These are phyloP conservation scores for Protosalanx chinensis DNA, from an alignment of 2,797 vertebrate species.

Conservation along the genomic window DNA sequence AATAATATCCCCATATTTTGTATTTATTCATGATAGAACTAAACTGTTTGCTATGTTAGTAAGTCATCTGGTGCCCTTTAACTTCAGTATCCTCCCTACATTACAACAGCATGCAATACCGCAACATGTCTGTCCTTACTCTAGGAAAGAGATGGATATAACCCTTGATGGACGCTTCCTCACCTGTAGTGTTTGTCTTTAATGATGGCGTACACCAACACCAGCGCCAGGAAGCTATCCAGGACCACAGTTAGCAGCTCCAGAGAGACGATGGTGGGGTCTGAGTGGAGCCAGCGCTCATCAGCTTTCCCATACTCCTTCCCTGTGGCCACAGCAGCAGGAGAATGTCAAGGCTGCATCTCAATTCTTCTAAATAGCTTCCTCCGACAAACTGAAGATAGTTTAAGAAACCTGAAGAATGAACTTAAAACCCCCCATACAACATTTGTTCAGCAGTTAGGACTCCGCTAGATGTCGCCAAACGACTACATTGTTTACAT, in stretches of 20 bases:
- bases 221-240: conserved; percentile 58
- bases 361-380: neutral
- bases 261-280: conserved; percentile 70
- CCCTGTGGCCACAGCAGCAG: conserved; percentile 58
- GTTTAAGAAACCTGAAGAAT: neutral
- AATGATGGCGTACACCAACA: conserved; percentile 70
- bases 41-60: no score
- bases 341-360: neutral
- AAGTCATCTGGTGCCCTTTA: no score
- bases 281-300: conserved; percentile 70
- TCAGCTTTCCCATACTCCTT: conserved; percentile 82
- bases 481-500: neutral
- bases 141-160: neutral
- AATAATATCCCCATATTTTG: no score
- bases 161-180: neutral
- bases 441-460: no score
- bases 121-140: no score
- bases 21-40: no score
- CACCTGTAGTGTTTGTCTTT: conserved; percentile 73
- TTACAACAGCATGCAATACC: no score
- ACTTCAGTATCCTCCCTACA: no score
- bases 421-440: no score
- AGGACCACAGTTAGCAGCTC: conserved; percentile 72
- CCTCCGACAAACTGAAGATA: neutral
- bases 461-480: conserved; percentile 33